Evolutionary conservation across 2,797 vertebrate genomes (phyloP), one percentile per base, ranked within the genome.

Genomic region (Anisognathus igniventris): DNA sequence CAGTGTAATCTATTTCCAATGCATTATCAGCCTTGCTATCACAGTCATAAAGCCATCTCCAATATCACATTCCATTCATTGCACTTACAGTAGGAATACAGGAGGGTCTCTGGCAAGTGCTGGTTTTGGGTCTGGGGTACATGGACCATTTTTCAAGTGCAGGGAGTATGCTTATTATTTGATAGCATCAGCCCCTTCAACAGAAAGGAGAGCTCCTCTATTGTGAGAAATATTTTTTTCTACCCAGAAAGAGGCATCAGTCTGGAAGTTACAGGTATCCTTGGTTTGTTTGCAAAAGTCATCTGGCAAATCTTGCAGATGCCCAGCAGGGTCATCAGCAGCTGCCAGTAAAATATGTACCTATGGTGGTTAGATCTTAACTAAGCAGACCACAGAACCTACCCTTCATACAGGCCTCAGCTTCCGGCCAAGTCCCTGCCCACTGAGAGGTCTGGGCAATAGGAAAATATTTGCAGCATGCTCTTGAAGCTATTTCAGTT

Each of bases 381-480:
- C 53, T 76, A 33, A 65, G 21, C 14, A 66, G 42, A 37, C 28
- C 47, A 48, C 30, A 54, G 64, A 64, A 60, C 25, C 21, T 61
- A 28, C 48, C 14, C 57, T 86, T 91, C 62, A 40, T 24, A 13
- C 17, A 76, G 60, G 17, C 45, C 47, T 81, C 56, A 66, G 51
- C 48, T 73, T 68, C 48, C n/a, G 82, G 94, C 75, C 78, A 93
- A 68, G 17, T 67, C 35, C 24, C 45, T 72, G 14, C 72, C 72
- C 22, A 40, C 75, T 56, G 61, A 68, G 75, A 92, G 68, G 50
- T 58, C 73, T 81, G 61, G 76, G 90, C 74, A 67, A 71, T 50
- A 74, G 76, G 78, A 88, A 80, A 89, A 61, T 91, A 89, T 83
- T 71, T 92, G 75, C 61, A 91, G 87, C 61, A 21, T 93, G 90